phyloP scores from a whole-genome alignment of 2,888 invertebrate species.

The Acanthosepion esculentum region DNA sequence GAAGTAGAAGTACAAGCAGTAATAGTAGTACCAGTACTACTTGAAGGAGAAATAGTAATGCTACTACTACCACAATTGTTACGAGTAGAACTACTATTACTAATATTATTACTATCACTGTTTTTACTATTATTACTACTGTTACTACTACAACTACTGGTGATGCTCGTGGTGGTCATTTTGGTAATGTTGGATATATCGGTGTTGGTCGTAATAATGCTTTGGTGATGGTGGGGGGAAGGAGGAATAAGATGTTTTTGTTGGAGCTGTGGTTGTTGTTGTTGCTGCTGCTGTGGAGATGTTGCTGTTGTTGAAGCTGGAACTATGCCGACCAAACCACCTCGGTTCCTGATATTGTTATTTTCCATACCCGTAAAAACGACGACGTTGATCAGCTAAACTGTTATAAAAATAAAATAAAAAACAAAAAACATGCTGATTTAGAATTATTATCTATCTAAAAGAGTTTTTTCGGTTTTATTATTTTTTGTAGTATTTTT shows the following conservation, averaged over 20 bases:
- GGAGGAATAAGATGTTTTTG: neutral
- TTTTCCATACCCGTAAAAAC: slow-evolving; percentile 42
- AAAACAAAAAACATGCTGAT: neutral
- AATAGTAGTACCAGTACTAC: neutral
- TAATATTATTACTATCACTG: slow-evolving; percentile 34
- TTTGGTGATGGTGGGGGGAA: neutral
- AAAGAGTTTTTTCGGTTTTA: too few relatives aligned
- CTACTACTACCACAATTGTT: slow-evolving; percentile 24
- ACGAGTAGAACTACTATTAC: neutral
- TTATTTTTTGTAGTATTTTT: too few relatives aligned
- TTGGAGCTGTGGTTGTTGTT: neutral
- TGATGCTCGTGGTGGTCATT: slow-evolving; percentile 33
- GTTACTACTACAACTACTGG: slow-evolving; percentile 37
- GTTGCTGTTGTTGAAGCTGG: neutral
- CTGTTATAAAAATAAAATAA: neutral
- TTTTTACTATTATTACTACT: neutral
- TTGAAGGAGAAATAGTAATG: neutral
- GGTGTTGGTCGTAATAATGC: neutral
- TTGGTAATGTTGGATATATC: neutral
- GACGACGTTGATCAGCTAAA: neutral
- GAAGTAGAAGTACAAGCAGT: slow-evolving; percentile 23
- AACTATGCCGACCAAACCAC: slow-evolving; percentile 39
- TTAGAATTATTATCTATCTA: too few relatives aligned
- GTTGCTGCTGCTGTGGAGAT: neutral
- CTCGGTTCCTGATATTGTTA: slow-evolving; percentile 23